phyloP scores from a whole-genome alignment of 1,140 invertebrate species.

The Calycopis cecrops region DNA sequence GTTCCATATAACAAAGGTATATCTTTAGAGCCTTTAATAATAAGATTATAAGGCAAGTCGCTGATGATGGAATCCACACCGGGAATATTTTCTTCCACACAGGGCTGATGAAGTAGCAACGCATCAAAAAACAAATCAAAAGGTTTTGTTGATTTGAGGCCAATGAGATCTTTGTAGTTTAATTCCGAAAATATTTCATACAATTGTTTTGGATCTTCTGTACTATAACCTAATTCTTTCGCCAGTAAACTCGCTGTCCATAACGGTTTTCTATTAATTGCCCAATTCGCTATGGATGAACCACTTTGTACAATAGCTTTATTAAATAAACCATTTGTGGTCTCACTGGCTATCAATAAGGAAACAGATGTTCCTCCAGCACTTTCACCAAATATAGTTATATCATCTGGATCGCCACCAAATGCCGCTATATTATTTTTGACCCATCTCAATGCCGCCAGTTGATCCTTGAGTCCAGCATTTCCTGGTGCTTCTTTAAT shows the following conservation, averaged over 20 bases:
- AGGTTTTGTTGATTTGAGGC: constrained; percentile 10
- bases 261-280: constrained; percentile 15
- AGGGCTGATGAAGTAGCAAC: constrained; percentile 16
- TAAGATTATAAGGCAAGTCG: constrained; percentile 35
- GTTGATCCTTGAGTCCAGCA: constrained; percentile 76
- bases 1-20: constrained; percentile 51
- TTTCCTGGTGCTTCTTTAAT: constrained; percentile 77
- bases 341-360: constrained; percentile 50
- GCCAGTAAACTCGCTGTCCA: constrained; percentile 14
- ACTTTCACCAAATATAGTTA: constrained; percentile 69
- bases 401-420: constrained; percentile 65
- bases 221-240: constrained; percentile 14
- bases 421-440: constrained; percentile 75
- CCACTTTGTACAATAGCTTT: constrained; percentile 80
- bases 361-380: constrained; percentile 59
- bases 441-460: constrained; percentile 76
- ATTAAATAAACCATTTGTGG: constrained; percentile 52
- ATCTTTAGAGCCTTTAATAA: constrained; percentile 41
- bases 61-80: constrained; percentile 17
- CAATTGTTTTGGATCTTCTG: constrained; percentile 14
- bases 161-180: constrained; percentile 11
- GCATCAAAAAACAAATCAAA: constrained; percentile 15
- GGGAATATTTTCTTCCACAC: constrained; percentile 15
- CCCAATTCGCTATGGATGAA: constrained; percentile 67
- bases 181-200: constrained; percentile 20